These are phyloP conservation scores for Laterallus jamaicensis DNA, from an alignment of 2,113 vertebrate species.

Conservation along the genomic window DNA sequence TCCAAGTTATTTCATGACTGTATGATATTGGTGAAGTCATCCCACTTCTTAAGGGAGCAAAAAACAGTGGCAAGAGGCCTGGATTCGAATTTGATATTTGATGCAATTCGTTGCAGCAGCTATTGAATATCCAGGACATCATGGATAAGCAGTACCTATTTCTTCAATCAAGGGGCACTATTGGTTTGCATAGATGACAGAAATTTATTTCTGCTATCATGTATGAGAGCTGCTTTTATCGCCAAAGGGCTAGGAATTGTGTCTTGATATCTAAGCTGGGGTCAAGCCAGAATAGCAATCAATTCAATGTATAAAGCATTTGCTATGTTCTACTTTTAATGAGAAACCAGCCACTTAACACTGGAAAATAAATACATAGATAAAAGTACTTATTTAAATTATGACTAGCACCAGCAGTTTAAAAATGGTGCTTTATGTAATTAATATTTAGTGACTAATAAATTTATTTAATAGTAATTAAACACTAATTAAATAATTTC, in stretches of 20 bases:
- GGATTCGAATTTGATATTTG: not conserved
- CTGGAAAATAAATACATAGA: constrained; percentile 23
- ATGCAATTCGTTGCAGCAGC: not conserved
- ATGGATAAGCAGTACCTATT: not conserved
- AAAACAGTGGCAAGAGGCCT: not conserved
- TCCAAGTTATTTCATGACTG: no score
- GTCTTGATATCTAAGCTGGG: not conserved
- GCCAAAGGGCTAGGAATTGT: not conserved
- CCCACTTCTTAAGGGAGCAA: not conserved
- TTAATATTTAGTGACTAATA: constrained; percentile 50
- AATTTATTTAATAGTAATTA: constrained; percentile 35
- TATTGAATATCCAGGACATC: not conserved
- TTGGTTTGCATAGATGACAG: not conserved
- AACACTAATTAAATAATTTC: constrained; percentile 54
- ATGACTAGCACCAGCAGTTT: not conserved
- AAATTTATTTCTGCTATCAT: not conserved
- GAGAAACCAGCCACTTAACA: not conserved
- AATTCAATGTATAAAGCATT: not conserved
- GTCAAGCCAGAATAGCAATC: not conserved
- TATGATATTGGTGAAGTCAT: not conserved
- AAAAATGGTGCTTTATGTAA: constrained; percentile 45
- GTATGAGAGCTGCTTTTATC: not conserved
- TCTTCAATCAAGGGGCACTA: not conserved
- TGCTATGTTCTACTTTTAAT: not conserved
- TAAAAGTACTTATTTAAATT: constrained; percentile 28